A percentile compares a stretch with the other conserved stretches of the same genome.
Evolutionary conservation across 1,140 invertebrate species (phyloP).

Genomic region (Mesaphorura yosii): DNA sequence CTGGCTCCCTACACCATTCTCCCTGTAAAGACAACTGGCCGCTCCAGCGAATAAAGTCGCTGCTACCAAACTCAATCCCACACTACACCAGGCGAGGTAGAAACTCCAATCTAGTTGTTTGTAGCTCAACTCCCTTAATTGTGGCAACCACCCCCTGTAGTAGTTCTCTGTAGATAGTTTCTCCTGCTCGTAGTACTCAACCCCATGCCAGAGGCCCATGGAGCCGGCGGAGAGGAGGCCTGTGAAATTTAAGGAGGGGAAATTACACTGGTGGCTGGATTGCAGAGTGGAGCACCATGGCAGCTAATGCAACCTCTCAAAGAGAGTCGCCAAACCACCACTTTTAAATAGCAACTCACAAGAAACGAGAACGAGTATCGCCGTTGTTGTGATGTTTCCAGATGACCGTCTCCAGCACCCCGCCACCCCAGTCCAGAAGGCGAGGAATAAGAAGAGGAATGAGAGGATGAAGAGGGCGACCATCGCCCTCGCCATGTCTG

Average conservation of each 20-base stretch:
- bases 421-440: constrained; percentile 83
- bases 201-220: constrained; percentile 90
- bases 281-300: too few relatives aligned
- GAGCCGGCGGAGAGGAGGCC: constrained; percentile 76
- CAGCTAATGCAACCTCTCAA: not conserved
- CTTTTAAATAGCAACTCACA: constrained; percentile 49
- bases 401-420: constrained; percentile 86
- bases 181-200: constrained; percentile 89
- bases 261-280: too few relatives aligned
- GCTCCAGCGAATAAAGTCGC: constrained; percentile 67
- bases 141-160: constrained; percentile 74
- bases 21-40: constrained; percentile 60
- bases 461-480: constrained; percentile 81
- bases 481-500: constrained; percentile 82
- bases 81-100: constrained; percentile 67
- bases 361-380: constrained; percentile 76
- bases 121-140: constrained; percentile 50
- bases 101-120: constrained; percentile 62
- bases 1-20: constrained; percentile 54
- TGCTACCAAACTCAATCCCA: constrained; percentile 58
- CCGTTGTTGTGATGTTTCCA: constrained; percentile 83
- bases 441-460: constrained; percentile 77
- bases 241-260: constrained; percentile 38
- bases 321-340: not conserved
- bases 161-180: constrained; percentile 80